phyloP scores from a whole-genome alignment of 2,888 invertebrate genomes.

The Drosophila vallismaia region DNA sequence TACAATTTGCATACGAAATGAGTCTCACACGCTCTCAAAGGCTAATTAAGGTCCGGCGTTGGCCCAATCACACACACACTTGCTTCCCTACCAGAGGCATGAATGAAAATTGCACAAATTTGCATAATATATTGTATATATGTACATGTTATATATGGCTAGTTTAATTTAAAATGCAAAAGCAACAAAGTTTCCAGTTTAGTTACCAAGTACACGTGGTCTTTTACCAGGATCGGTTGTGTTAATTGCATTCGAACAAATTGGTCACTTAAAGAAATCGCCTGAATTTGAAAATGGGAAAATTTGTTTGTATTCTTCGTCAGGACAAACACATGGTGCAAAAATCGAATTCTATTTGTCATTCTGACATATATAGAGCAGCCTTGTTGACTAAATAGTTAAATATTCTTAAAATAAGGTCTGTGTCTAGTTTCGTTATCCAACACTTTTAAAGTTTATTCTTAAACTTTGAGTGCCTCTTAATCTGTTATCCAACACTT shows the following conservation, averaged over 20 bases:
- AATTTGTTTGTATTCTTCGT: constrained; percentile 33
- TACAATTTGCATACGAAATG: constrained; percentile 75
- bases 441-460: no score
- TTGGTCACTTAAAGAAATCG: constrained; percentile 40
- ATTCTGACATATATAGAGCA: constrained; percentile 1
- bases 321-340: background rate
- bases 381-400: background rate
- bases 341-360: background rate
- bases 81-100: constrained; percentile 7
- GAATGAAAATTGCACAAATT: constrained; percentile 64
- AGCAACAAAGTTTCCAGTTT: constrained; percentile 26
- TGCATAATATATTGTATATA: constrained; percentile 46
- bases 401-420: no score
- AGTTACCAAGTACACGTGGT: constrained; percentile 19
- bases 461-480: background rate
- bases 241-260: constrained; percentile 36
- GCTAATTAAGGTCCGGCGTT: constrained; percentile 49
- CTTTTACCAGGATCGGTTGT: constrained; percentile 19
- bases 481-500: background rate
- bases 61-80: constrained; percentile 16
- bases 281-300: constrained; percentile 34
- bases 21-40: constrained; percentile 48
- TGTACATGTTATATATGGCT: constrained; percentile 2
- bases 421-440: no score
- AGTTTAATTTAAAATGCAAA: constrained; percentile 43